Conservation (phyloP, 2,797 vertebrate species). For the Crocidura indochinensis region DNA sequence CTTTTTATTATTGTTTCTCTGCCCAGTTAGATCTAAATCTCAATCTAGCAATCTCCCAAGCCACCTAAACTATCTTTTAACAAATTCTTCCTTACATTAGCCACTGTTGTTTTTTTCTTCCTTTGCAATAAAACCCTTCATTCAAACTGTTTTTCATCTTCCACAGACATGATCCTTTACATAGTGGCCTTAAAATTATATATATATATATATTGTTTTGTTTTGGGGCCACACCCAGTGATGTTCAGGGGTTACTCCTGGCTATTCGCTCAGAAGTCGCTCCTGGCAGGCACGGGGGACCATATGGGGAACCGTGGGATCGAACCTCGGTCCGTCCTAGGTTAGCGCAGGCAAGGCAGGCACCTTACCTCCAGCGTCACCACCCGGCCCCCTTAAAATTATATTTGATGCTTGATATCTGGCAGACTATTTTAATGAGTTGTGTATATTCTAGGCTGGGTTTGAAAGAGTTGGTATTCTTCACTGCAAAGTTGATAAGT, state of each 20-base stretch:
- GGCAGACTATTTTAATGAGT: conserved; percentile 59
- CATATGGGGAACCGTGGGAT: too few relatives aligned
- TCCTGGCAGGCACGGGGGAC: too few relatives aligned
- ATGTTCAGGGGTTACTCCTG: too few relatives aligned
- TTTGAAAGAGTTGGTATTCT: conserved; percentile 72
- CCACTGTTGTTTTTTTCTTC: conserved; percentile 43
- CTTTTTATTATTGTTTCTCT: background rate
- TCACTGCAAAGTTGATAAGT: conserved; percentile 29
- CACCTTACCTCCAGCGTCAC: too few relatives aligned
- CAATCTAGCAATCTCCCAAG: background rate
- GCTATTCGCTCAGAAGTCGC: too few relatives aligned
- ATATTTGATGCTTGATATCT: conserved; percentile 59
- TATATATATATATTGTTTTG: too few relatives aligned
- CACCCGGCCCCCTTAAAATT: conserved; percentile 47
- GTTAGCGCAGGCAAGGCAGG: too few relatives aligned
- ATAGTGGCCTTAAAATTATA: conserved; percentile 46
- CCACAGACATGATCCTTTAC: conserved; percentile 1
- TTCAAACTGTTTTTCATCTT: conserved; percentile 56
- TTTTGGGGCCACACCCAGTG: too few relatives aligned
- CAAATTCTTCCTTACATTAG: conserved; percentile 37
- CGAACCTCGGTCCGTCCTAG: too few relatives aligned
- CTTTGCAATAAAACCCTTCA: background rate
- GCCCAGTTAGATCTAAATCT: background rate
- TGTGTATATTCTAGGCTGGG: background rate
- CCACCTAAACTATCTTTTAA: background rate